Evolutionary conservation across 2,113 vertebrate species (phyloP).

Genomic region (Echinops telfairi): DNA sequence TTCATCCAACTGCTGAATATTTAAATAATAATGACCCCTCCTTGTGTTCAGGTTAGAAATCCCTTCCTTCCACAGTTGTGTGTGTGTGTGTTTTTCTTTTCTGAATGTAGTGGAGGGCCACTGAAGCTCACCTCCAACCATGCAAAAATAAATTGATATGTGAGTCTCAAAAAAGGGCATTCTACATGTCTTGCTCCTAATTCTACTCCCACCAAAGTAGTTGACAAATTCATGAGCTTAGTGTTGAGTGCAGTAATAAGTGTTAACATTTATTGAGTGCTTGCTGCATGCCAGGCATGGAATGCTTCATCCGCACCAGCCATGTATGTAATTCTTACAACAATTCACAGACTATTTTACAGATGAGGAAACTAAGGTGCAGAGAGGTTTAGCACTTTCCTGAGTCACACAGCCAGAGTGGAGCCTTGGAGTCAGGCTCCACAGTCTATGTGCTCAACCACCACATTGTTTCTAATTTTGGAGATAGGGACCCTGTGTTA

Average conservation of each 20-base stretch:
- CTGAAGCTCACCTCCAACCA: not conserved
- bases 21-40: not conserved
- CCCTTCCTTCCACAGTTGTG: not conserved
- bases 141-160: not conserved
- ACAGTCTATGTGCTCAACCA: not conserved
- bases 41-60: not conserved
- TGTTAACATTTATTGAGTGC: not conserved
- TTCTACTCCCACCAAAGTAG: not conserved
- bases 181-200: not conserved
- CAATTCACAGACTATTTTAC: not conserved
- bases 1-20: not conserved
- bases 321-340: accelerated
- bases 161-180: not conserved
- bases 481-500: not conserved
- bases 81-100: not conserved
- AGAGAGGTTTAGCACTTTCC: not conserved
- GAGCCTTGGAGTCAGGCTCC: not conserved
- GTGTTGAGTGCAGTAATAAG: not conserved
- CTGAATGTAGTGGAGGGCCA: not conserved
- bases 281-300: too few relatives aligned
- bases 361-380: not conserved
- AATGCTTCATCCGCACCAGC: not conserved
- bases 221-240: not conserved
- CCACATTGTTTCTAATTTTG: not conserved
- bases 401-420: not conserved